phyloP scores from a whole-genome alignment of 2,797 vertebrate species.

The Chaenodraco wilsoni region DNA sequence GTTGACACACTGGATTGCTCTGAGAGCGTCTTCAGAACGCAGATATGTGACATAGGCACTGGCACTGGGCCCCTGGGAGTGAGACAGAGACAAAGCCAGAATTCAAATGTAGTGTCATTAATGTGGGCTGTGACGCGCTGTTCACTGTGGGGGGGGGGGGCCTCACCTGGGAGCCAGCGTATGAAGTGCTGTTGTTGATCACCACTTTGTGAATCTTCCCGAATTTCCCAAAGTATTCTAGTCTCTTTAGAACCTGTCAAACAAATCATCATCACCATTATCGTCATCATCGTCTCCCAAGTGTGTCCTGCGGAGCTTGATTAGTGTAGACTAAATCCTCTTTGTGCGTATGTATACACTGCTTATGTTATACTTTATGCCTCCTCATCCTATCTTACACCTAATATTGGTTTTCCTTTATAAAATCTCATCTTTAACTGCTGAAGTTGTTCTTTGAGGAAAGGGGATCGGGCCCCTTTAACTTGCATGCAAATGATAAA shows the following conservation, averaged over 20 bases:
- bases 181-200: conserved; percentile 96
- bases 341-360: too few relatives aligned
- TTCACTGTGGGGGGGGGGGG: too few relatives aligned
- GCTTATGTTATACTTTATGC: too few relatives aligned
- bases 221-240: conserved; percentile 96
- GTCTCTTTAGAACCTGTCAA: conserved; percentile 92
- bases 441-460: too few relatives aligned
- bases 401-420: too few relatives aligned
- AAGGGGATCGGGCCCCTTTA: too few relatives aligned
- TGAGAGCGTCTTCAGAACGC: conserved; percentile 92
- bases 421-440: too few relatives aligned
- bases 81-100: neutral
- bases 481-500: too few relatives aligned
- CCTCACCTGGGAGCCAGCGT: conserved; percentile 94
- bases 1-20: conserved; percentile 95
- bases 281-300: too few relatives aligned
- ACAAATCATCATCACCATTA: neutral
- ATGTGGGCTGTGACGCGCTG: neutral
- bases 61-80: conserved; percentile 90
- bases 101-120: neutral
- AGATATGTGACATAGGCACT: conserved; percentile 94
- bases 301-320: too few relatives aligned
- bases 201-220: conserved; percentile 98
- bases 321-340: too few relatives aligned
- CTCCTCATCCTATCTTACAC: too few relatives aligned